Evolutionary conservation across 2,113 vertebrate species (phyloP).

Genomic region (Bambusicola thoracicus): DNA sequence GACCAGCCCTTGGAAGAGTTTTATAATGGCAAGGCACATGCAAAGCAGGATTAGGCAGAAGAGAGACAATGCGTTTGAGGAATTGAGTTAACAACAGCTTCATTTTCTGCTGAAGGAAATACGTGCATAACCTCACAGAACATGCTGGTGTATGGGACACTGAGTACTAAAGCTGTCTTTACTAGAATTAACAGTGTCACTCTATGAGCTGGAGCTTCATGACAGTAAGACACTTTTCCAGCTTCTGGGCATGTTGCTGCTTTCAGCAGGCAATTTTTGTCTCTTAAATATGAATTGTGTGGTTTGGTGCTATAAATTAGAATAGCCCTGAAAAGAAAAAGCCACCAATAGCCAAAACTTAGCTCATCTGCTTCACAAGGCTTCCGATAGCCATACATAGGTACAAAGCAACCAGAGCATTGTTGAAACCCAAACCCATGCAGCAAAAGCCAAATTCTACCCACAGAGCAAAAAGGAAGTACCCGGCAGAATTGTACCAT

Average conservation of each 20-base stretch:
- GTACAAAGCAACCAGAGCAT: background rate
- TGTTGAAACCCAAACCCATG: background rate
- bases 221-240: background rate
- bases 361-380: background rate
- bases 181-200: background rate
- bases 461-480: background rate
- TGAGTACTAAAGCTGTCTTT: background rate
- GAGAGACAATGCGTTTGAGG: background rate
- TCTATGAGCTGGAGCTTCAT: background rate
- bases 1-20: background rate
- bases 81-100: background rate
- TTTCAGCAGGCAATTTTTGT: background rate
- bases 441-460: background rate
- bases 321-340: background rate
- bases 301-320: background rate
- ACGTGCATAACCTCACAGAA: background rate
- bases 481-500: background rate
- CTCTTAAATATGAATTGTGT: background rate
- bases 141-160: background rate
- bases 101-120: background rate
- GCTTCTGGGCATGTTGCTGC: background rate
- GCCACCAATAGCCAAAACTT: background rate
- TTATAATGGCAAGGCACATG: background rate
- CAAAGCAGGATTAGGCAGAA: background rate
- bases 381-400: background rate